Evolutionary conservation across 2,113 vertebrate species (phyloP).

Genomic region (Cariama cristata): DNA sequence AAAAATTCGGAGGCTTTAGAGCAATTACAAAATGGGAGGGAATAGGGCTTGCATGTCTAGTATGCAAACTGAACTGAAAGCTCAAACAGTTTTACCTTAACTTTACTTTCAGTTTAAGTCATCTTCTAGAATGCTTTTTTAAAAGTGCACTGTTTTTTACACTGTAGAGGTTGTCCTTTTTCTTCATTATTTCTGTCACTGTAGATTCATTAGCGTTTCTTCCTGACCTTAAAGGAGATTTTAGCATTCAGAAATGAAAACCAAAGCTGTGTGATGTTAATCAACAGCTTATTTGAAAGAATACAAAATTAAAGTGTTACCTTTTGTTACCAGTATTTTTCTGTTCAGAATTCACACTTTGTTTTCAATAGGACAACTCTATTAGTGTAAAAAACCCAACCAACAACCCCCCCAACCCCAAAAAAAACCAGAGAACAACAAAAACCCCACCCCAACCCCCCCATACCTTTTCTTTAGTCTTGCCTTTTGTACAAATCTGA

Average conservation of each 20-base stretch:
- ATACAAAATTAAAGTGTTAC: background rate
- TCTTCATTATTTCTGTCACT: background rate
- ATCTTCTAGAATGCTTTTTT: background rate
- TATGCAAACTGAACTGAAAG: background rate
- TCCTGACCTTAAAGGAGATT: background rate
- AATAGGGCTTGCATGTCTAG: background rate
- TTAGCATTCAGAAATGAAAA: background rate
- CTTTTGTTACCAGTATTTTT: background rate
- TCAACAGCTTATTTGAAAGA: background rate
- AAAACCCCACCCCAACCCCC: accelerated
- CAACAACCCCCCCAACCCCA: background rate
- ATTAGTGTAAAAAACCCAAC: background rate
- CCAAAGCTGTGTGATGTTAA: background rate
- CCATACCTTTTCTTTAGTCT: background rate
- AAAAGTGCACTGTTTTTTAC: background rate
- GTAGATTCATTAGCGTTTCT: background rate
- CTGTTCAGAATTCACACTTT: background rate
- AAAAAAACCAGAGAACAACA: background rate
- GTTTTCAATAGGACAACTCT: background rate
- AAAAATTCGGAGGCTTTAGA: background rate
- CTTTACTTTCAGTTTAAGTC: background rate
- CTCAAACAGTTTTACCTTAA: background rate
- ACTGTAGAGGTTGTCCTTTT: background rate
- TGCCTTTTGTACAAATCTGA: background rate
- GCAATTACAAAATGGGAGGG: background rate